Base-by-base conservation (phyloP, 1,140 invertebrate genomes). In the Tetranychus urticae region DNA sequence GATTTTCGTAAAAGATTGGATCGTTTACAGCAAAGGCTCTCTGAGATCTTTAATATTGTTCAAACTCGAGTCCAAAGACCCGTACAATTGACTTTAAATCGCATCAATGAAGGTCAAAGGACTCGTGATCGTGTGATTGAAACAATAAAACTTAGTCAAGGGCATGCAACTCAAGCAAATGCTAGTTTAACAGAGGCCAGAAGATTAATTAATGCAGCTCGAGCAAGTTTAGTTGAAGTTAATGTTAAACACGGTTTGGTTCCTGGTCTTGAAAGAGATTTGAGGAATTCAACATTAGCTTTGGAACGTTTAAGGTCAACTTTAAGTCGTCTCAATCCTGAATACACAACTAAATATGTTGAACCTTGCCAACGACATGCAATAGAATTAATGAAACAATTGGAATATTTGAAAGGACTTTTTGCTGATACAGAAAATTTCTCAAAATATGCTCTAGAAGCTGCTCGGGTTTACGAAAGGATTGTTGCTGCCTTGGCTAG, bases 391-490 rank as follows among this genome's bases (percentile, higher is more conserved):
- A 73, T 75, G 1, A 72, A 77, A 35, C 77, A 79, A 55, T 81
- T 82, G 7, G 77, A 79, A 64, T 76, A 80, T 59, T 78, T 81
- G 54, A 73, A 76, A 36, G 64, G 67, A n/a, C 52, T 68, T 31
- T 69, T 69, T 47, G 65, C 62, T 63, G 59, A 60, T 46, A 65
- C 68, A 4, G 14, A 63, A 42, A 42, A 63, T 13, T 61, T 67
- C 1, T 64, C 68, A 10, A 61, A 63, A 31, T 77, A 78, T 63
- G 81, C 84, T 31, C 71, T 88, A 39, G 77, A 79, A 67, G 85
- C 86, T 1, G 88, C 86, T 48, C 79, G 80, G 59, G 86, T 83
- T 0, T 90, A 89, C 70, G 77, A 84, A 66, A 81, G 81, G 65
- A 89, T 93, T 58, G 79, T 84, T 0, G 76, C 81, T 52, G 76